These are phyloP conservation scores for Trinorchestia longiramus DNA, from an alignment of 1,140 invertebrate genomes.

Conservation along the genomic window DNA sequence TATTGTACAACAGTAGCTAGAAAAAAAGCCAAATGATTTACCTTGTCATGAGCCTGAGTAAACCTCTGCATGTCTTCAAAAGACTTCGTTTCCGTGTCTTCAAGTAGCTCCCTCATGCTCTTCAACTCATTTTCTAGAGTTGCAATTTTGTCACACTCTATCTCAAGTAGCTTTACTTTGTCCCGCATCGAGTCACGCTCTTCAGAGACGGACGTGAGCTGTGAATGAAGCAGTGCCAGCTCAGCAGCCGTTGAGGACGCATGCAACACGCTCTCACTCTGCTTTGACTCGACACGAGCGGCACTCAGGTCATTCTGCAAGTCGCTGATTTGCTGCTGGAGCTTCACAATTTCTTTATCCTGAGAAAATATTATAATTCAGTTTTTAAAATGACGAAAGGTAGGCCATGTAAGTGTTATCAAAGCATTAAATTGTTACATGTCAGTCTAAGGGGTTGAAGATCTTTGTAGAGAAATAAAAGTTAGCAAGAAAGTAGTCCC, in stretches of 20 bases:
- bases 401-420: too few species aligned
- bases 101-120: slow-evolving; percentile 61
- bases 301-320: background rate
- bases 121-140: slow-evolving; percentile 60
- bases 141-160: slow-evolving; percentile 63
- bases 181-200: slow-evolving; percentile 56
- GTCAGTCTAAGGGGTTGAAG: too few species aligned
- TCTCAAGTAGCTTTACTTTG: slow-evolving; percentile 66
- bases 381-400: too few species aligned
- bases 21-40: slow-evolving; percentile 18
- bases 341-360: slow-evolving; percentile 26
- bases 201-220: slow-evolving; percentile 2
- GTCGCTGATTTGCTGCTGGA: background rate
- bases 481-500: too few species aligned
- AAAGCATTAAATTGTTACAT: too few species aligned
- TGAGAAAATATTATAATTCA: background rate
- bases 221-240: background rate
- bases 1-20: background rate
- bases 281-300: background rate
- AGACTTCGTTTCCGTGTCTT: slow-evolving; percentile 49
- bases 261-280: background rate
- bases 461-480: too few species aligned
- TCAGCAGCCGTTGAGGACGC: background rate
- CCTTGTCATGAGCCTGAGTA: slow-evolving; percentile 60
- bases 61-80: slow-evolving; percentile 65